Conservation (phyloP, 1,140 invertebrate genomes). For the Apis laboriosa region DNA sequence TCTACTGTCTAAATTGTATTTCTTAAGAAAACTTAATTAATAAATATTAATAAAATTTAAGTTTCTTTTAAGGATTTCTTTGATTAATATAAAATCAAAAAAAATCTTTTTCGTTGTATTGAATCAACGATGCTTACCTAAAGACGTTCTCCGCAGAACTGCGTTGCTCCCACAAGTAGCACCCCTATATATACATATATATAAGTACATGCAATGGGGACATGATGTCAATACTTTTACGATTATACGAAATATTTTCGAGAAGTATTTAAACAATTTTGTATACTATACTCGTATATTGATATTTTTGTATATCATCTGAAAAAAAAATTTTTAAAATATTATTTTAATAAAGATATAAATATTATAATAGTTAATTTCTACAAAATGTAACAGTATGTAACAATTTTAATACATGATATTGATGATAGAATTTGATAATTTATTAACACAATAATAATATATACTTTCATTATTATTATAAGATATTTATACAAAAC, state of each 20-base stretch:
- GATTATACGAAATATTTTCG: conserved; percentile 63
- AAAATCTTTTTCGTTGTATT: not conserved
- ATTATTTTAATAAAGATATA: not conserved
- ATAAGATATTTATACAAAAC: not conserved
- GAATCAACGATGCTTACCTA: conserved; percentile 66
- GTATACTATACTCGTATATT: conserved; percentile 25
- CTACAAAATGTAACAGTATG: not conserved
- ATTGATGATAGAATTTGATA: not conserved
- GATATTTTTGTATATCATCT: conserved; percentile 6
- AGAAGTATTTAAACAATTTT: conserved; percentile 48
- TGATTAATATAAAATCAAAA: not conserved
- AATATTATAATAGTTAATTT: not conserved
- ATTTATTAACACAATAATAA: not conserved
- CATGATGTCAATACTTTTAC: conserved; percentile 73
- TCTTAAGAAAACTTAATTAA: not conserved
- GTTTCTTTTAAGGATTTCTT: not conserved
- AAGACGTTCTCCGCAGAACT: conserved; percentile 77
- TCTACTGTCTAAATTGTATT: no score
- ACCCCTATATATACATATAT: conserved; percentile 81
- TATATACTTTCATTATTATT: not conserved
- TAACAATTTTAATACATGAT: not conserved
- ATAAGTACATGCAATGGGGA: conserved; percentile 67
- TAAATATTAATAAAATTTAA: not conserved
- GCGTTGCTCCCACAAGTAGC: conserved; percentile 65
- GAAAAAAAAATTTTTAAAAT: not conserved